Conservation (phyloP, 2,113 vertebrate species). For the Crotalus horridus region DNA sequence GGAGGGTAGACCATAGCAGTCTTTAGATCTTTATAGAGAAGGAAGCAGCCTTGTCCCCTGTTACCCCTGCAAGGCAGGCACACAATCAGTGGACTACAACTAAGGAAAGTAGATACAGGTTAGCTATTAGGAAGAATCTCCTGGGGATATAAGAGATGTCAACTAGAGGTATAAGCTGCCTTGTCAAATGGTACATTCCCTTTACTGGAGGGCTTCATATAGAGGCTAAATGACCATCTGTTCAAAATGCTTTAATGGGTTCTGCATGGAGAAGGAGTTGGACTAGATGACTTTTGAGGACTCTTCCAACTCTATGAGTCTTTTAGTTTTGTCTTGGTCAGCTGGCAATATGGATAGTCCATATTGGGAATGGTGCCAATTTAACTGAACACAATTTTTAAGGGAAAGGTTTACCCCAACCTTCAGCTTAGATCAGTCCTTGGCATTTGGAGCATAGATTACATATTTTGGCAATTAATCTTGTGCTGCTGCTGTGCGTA, state of each 20-base stretch:
- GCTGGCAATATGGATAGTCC: background rate
- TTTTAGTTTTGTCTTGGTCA: background rate
- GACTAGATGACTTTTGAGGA: background rate
- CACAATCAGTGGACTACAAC: background rate
- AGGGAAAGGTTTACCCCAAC: background rate
- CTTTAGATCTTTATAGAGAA: background rate
- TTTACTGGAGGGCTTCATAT: background rate
- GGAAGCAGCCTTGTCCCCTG: background rate
- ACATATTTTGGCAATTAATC: background rate
- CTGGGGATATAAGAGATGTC: background rate
- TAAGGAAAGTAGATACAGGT: background rate
- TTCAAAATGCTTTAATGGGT: background rate
- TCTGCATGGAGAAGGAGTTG: background rate
- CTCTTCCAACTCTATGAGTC: background rate
- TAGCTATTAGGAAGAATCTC: background rate
- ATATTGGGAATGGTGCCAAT: background rate
- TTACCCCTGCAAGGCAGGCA: background rate
- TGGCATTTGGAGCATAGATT: background rate
- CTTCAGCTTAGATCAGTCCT: background rate
- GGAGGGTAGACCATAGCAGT: background rate
- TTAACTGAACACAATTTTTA: background rate
- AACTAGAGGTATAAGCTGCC: background rate
- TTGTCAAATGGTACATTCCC: background rate
- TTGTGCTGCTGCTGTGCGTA: background rate
- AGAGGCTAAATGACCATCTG: background rate